Evolutionary conservation across 2,888 invertebrate species (phyloP).

Genomic region (Aquatica leii): DNA sequence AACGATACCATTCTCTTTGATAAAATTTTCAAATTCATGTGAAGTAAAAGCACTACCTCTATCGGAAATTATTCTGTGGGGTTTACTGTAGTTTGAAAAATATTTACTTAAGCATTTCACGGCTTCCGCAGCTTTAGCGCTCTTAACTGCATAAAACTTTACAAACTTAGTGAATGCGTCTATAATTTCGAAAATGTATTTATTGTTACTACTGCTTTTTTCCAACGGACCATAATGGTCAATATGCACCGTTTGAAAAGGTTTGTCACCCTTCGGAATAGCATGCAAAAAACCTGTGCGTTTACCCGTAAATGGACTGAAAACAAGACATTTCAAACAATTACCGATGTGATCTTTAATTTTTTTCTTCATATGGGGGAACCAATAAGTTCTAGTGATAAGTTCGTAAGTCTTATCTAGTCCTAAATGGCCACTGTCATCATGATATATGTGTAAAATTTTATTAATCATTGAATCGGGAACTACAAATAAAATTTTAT

Average conservation of each 20-base stretch:
- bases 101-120: constrained; percentile 38
- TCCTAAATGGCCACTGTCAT: constrained; percentile 48
- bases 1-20: constrained; percentile 34
- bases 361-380: too few relatives aligned
- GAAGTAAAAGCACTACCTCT: constrained; percentile 43
- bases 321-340: constrained; percentile 48
- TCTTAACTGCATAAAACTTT: constrained; percentile 39
- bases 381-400: constrained; percentile 49
- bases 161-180: constrained; percentile 48
- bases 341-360: constrained; percentile 43
- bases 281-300: constrained; percentile 43
- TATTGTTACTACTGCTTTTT: constrained; percentile 20
- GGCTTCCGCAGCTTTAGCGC: constrained; percentile 36
- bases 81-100: constrained; percentile 42
- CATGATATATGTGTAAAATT: too few relatives aligned
- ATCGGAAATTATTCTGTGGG: constrained; percentile 40
- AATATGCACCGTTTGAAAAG: constrained; percentile 6
- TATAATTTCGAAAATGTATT: constrained; percentile 45
- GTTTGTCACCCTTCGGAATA: constrained; percentile 24
- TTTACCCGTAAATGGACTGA: constrained; percentile 37
- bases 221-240: constrained; percentile 30
- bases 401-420: constrained; percentile 46
- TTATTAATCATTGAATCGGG: constrained; percentile 45
- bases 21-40: constrained; percentile 40
- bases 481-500: constrained; percentile 37